Percentiles rank a stretch among this genome's conserved stretches.
These are phyloP conservation scores for Agelas oroides DNA, from an alignment of 37 sponge, comb jelly and placozoan genomes.

Conservation along the genomic window DNA sequence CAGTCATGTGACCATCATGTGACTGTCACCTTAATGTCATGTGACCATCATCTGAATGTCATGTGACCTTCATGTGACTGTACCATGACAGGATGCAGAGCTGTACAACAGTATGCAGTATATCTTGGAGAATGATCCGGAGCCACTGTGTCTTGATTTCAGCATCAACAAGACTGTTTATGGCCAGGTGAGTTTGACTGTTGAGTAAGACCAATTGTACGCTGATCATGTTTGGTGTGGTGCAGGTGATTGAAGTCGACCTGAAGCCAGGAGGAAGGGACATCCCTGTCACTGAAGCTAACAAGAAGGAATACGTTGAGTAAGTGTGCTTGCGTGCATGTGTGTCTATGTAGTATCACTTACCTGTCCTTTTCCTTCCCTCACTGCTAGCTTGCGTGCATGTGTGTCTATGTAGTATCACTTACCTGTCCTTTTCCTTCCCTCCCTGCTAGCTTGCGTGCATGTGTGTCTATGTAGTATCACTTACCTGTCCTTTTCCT, in stretches of 20 bases:
- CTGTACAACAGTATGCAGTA: slow-evolving; percentile 91
- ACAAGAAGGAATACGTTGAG: slow-evolving; percentile 90
- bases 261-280: slow-evolving; percentile 86
- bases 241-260: slow-evolving; percentile 78
- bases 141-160: slow-evolving; percentile 88
- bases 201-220: too few species aligned
- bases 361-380: too few species aligned
- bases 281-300: slow-evolving; percentile 89
- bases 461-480: neutral
- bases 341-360: neutral
- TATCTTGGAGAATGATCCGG: slow-evolving; percentile 97
- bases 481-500: neutral
- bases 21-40: too few species aligned
- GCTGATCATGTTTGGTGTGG: too few species aligned
- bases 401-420: too few species aligned
- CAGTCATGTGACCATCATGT: neutral
- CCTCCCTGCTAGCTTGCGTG: too few species aligned
- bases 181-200: slow-evolving; percentile 74
- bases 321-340: slow-evolving; percentile 32
- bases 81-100: slow-evolving; percentile 78
- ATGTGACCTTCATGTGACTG: too few species aligned
- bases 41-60: too few species aligned
- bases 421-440: too few species aligned
- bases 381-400: too few species aligned
- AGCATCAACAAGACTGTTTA: slow-evolving; percentile 79